Conservation (phyloP, 2,797 vertebrate genomes). For the Falco columbarius region DNA sequence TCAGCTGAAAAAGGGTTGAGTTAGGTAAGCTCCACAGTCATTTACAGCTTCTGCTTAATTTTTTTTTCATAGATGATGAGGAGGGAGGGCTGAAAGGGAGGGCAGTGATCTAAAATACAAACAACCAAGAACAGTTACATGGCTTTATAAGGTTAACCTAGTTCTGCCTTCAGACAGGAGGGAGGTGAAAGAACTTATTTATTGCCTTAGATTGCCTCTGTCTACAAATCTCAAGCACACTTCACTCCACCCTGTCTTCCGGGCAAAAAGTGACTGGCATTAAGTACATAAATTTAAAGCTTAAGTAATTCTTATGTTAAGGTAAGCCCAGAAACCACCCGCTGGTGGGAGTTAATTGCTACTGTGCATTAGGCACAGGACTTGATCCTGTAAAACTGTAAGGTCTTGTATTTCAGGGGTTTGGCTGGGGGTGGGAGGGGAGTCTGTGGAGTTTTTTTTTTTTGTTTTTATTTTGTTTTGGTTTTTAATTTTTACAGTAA, state of each 20-base stretch:
- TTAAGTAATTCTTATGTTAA: background rate
- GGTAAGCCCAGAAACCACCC: background rate
- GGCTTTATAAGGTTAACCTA: slow-evolving; percentile 38
- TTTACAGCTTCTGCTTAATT: slow-evolving; percentile 35
- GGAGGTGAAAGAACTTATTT: slow-evolving; percentile 26
- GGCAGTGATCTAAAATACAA: slow-evolving; percentile 18
- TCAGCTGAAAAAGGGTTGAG: background rate
- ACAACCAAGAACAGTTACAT: slow-evolving; percentile 2
- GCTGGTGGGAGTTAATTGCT: background rate
- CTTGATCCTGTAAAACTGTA: background rate
- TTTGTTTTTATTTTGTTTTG: background rate
- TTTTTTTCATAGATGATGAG: background rate
- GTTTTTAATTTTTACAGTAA: background rate
- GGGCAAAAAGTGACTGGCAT: slow-evolving; percentile 18
- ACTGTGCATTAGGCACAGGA: background rate
- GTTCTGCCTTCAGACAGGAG: slow-evolving; percentile 28
- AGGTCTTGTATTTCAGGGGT: background rate
- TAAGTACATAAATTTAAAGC: background rate
- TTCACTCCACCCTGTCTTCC: slow-evolving; percentile 48
- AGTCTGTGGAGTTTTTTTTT: too few species aligned
- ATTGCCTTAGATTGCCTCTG: slow-evolving; percentile 36
- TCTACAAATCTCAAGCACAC: slow-evolving; percentile 14
- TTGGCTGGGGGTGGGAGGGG: background rate
- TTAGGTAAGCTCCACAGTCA: background rate
- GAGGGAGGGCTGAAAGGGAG: background rate